phyloP scores from a whole-genome alignment of 2,113 vertebrate species.

The Lutjanus erythropterus region DNA sequence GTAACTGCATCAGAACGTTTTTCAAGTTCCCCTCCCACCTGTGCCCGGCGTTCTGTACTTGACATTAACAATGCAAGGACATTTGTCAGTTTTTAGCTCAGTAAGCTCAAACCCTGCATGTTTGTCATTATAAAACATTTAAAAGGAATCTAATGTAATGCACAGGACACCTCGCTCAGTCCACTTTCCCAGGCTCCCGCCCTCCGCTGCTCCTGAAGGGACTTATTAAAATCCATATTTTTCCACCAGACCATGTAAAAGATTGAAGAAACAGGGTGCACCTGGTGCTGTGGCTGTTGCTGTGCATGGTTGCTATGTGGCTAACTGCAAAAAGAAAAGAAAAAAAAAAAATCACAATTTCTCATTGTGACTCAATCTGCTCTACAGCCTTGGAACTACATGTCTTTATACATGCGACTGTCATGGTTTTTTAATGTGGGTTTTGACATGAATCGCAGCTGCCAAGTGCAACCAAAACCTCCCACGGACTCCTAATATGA shows the following conservation, averaged over 20 bases:
- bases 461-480: slow-evolving; percentile 57
- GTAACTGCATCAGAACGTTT: too few species aligned
- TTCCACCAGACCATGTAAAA: slow-evolving; percentile 75
- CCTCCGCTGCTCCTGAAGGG: slow-evolving; percentile 78
- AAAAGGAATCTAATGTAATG: slow-evolving; percentile 63
- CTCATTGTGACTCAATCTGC: slow-evolving; percentile 1
- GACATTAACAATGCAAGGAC: neutral
- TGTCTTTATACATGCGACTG: slow-evolving; percentile 21
- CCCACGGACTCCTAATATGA: slow-evolving; percentile 53
- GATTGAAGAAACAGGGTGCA: slow-evolving; percentile 77
- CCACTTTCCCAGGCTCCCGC: slow-evolving; percentile 73
- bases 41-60: too few species aligned
- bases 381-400: neutral
- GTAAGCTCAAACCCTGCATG: slow-evolving; percentile 10
- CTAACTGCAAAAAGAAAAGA: slow-evolving; percentile 35
- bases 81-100: neutral
- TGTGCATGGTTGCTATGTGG: slow-evolving; percentile 48
- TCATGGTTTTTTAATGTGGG: slow-evolving; percentile 37
- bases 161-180: slow-evolving; percentile 47
- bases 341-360: neutral
- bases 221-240: slow-evolving; percentile 85
- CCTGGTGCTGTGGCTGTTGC: slow-evolving; percentile 72
- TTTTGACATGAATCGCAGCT: slow-evolving; percentile 65
- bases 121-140: slow-evolving; percentile 59
- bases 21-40: too few species aligned